Evolutionary conservation across 2,113 vertebrate species (phyloP).

Genomic region (Gymnogyps californianus): DNA sequence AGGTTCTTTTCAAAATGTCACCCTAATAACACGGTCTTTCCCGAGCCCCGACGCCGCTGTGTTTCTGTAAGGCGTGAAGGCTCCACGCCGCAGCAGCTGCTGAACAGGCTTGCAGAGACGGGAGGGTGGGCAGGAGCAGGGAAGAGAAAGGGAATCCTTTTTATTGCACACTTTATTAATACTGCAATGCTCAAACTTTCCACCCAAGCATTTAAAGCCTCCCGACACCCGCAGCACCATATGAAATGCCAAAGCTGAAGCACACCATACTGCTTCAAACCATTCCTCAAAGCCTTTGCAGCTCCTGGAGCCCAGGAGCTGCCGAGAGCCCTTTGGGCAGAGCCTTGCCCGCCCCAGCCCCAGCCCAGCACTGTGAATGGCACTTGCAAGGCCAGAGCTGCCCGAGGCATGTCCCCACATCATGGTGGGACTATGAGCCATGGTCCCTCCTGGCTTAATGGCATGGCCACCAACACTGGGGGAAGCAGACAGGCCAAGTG

Average conservation of each 20-base stretch:
- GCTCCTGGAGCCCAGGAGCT: not conserved
- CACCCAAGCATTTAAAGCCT: conserved; percentile 6
- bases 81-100: not conserved
- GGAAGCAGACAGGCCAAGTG: not conserved
- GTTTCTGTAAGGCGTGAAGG: not conserved
- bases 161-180: not conserved
- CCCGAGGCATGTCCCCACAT: not conserved
- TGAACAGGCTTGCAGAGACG: not conserved
- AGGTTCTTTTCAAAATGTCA: not conserved
- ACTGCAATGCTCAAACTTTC: conserved; percentile 33
- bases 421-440: not conserved
- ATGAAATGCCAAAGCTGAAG: not conserved
- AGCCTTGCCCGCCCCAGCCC: not conserved
- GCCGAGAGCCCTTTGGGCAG: not conserved
- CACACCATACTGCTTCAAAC: fast-evolving
- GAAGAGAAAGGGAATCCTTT: conserved; percentile 23
- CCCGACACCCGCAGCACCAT: not conserved
- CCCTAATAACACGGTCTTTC: not conserved
- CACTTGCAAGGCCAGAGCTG: not conserved
- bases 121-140: not conserved
- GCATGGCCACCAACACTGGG: not conserved
- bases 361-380: not conserved
- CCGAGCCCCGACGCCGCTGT: fast-evolving
- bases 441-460: not conserved
- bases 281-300: not conserved